These are phyloP conservation scores for Drosophila lacicola DNA, from an alignment of 2,888 invertebrate genomes.

Conservation along the genomic window DNA sequence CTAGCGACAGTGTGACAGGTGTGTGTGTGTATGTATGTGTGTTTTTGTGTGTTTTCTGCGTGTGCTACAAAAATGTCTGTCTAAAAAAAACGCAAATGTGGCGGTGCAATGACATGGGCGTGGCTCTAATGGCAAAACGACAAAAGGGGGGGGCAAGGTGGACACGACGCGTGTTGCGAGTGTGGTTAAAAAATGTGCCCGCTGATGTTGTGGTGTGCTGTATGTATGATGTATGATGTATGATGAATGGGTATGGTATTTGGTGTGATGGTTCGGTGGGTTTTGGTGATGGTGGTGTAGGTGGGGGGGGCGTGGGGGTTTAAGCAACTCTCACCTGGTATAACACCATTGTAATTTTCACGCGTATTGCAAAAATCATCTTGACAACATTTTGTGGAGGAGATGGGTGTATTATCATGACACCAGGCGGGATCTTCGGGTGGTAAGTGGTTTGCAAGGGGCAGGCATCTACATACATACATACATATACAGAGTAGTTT, in stretches of 20 bases:
- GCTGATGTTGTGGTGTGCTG: conserved; percentile 6
- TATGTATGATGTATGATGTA: conserved; percentile 26
- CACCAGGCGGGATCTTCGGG: conserved; percentile 88
- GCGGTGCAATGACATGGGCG: conserved; percentile 64
- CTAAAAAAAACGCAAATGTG: conserved; percentile 56
- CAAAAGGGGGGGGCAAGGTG: conserved; percentile 6
- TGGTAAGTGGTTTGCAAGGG: conserved; percentile 87
- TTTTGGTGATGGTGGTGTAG: conserved; percentile 6
- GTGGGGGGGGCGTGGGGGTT: conserved; percentile 19
- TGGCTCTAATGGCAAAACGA: conserved; percentile 16
- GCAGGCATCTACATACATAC: conserved; percentile 87
- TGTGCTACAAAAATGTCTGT: conserved; percentile 43
- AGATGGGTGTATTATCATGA: conserved; percentile 84
- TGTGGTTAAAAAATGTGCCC: conserved; percentile 21
- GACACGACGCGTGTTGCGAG: neutral
- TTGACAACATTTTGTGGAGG: conserved; percentile 87
- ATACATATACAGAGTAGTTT: conserved; percentile 42
- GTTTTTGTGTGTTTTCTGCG: conserved; percentile 31
- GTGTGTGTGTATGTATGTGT: conserved; percentile 21
- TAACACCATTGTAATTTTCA: conserved; percentile 78
- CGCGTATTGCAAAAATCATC: conserved; percentile 90
- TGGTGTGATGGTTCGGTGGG: conserved; percentile 16
- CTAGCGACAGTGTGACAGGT: conserved; percentile 32
- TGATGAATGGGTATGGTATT: conserved; percentile 15
- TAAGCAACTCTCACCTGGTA: conserved; percentile 84